These are phyloP conservation scores for Acipenser oxyrinchus DNA, from an alignment of 2,797 vertebrate species.

Conservation along the genomic window DNA sequence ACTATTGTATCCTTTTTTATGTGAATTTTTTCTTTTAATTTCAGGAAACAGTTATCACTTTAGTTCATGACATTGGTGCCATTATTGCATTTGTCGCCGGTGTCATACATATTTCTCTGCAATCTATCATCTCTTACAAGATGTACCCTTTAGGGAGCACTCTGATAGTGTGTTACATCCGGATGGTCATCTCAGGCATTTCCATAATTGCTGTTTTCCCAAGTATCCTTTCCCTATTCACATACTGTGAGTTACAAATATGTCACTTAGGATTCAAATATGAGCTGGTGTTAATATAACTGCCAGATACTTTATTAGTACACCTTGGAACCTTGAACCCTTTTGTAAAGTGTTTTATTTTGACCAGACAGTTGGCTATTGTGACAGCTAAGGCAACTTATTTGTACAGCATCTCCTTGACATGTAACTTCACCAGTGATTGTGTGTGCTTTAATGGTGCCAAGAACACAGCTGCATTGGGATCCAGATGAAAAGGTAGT, in stretches of 20 bases:
- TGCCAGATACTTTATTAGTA: neutral
- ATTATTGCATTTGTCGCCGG: slow-evolving; percentile 75
- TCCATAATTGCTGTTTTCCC: slow-evolving; percentile 61
- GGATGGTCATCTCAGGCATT: slow-evolving; percentile 53
- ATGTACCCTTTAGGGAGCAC: slow-evolving; percentile 61
- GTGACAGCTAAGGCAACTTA: neutral
- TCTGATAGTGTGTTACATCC: slow-evolving; percentile 38
- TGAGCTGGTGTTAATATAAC: neutral
- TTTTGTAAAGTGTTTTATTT: no score
- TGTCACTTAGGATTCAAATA: neutral
- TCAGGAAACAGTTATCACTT: slow-evolving; percentile 65
- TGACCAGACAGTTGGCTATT: no score
- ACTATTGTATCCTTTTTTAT: neutral
- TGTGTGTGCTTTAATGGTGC: slow-evolving; percentile 60
- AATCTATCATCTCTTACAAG: slow-evolving; percentile 65
- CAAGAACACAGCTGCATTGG: slow-evolving; percentile 59
- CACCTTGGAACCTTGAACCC: no score
- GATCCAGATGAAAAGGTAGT: slow-evolving; percentile 64
- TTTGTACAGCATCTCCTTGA: slow-evolving; percentile 28
- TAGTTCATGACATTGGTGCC: slow-evolving; percentile 74
- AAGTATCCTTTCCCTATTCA: slow-evolving; percentile 79
- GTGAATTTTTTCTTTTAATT: slow-evolving; percentile 18
- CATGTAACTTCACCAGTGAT: slow-evolving; percentile 53
- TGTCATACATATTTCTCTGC: slow-evolving; percentile 63
- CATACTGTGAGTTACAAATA: neutral